Conservation (phyloP, 1,140 invertebrate genomes). For the Drosophila busckii region DNA sequence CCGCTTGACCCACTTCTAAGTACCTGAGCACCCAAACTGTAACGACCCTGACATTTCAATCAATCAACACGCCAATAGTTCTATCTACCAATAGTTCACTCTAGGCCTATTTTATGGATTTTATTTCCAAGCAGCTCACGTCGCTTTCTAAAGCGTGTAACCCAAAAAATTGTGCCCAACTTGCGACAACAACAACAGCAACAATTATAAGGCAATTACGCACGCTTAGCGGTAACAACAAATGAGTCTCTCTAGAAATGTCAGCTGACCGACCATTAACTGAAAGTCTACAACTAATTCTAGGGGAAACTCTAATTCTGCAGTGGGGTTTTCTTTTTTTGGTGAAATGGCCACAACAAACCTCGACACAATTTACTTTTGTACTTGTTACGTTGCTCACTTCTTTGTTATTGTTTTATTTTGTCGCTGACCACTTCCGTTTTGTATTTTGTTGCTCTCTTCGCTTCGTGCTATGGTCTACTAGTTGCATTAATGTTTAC, state of each 20-base stretch:
- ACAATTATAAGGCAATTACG: conserved; percentile 67
- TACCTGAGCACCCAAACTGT: conserved; percentile 1
- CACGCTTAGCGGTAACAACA: conserved; percentile 17
- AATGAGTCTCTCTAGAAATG: conserved; percentile 40
- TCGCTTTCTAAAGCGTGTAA: conserved; percentile 48
- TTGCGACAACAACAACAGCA: conserved; percentile 5
- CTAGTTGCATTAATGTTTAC: background rate
- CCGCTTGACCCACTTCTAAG: conserved; percentile 49
- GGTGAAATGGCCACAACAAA: conserved; percentile 48
- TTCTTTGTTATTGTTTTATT: no score
- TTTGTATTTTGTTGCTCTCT: conserved; percentile 19
- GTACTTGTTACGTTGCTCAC: conserved; percentile 25
- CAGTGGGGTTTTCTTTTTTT: conserved; percentile 5
- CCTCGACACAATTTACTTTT: conserved; percentile 43
- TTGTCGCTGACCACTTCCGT: conserved; percentile 39
- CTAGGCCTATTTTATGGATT: conserved; percentile 42
- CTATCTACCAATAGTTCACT: conserved; percentile 6
- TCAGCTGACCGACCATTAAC: conserved; percentile 3
- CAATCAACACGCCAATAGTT: conserved; percentile 34
- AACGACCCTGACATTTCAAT: conserved; percentile 64
- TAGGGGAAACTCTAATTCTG: background rate
- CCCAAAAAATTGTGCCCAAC: conserved; percentile 19
- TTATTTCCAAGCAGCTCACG: conserved; percentile 7
- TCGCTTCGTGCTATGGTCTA: no score
- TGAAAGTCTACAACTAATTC: conserved; percentile 25